Evolutionary conservation across 2,797 vertebrate species (phyloP).

Genomic region (Microhierax caerulescens): DNA sequence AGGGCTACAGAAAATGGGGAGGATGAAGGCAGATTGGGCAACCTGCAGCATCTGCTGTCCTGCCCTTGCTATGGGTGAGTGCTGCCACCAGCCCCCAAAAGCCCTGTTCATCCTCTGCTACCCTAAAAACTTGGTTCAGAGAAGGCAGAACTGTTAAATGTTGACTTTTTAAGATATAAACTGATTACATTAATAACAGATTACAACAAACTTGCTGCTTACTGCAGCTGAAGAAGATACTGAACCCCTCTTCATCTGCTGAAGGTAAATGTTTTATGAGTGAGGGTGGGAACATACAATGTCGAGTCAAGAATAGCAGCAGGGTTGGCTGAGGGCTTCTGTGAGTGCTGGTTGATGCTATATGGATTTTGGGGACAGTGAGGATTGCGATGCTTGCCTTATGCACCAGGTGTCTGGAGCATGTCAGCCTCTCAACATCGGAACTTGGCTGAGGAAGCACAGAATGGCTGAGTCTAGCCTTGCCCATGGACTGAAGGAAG

Average conservation of each 20-base stretch:
- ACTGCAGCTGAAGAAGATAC: background rate
- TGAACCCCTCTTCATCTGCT: background rate
- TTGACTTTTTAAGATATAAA: background rate
- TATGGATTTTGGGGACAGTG: background rate
- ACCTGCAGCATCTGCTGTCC: background rate
- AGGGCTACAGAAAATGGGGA: fast-evolving
- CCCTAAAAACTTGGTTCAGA: background rate
- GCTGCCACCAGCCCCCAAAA: background rate
- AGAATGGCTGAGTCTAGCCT: background rate
- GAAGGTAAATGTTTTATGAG: background rate
- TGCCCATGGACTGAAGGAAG: background rate
- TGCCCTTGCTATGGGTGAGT: background rate
- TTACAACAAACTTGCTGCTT: background rate
- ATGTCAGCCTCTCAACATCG: background rate
- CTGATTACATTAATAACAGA: background rate
- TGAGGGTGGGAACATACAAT: too few species aligned
- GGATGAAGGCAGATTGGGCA: background rate
- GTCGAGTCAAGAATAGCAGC: background rate
- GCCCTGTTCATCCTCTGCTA: background rate
- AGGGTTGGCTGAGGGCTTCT: background rate
- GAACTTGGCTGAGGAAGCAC: background rate
- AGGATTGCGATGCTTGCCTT: background rate
- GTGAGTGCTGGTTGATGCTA: background rate
- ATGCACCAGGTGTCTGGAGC: background rate
- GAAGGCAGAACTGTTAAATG: background rate